phyloP scores from a whole-genome alignment of 2,113 vertebrate species.

The Epinephelus cyanopodus region DNA sequence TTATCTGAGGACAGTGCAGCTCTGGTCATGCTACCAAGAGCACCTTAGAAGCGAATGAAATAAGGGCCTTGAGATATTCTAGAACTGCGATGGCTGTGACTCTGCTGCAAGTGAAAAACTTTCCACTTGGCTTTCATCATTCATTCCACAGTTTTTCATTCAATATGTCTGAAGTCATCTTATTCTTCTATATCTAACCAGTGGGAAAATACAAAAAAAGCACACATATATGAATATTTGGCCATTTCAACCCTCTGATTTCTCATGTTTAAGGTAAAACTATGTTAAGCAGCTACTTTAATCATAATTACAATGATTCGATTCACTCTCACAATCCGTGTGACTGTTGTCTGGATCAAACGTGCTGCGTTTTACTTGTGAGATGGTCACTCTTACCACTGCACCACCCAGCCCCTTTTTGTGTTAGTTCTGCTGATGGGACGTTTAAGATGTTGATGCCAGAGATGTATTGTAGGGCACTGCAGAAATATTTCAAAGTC shows the following conservation, averaged over 20 bases:
- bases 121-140: neutral
- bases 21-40: conserved; percentile 9
- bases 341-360: neutral
- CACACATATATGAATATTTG: neutral
- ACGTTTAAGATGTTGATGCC: conserved; percentile 52
- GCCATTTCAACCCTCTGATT: neutral
- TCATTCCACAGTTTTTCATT: conserved; percentile 7
- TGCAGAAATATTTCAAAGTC: conserved; percentile 56
- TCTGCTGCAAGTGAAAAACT: neutral
- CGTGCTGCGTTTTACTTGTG: neutral
- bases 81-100: neutral
- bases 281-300: neutral
- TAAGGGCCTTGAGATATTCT: conserved; percentile 16
- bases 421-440: conserved; percentile 41
- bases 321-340: neutral
- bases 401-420: conserved; percentile 8
- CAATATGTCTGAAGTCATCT: neutral
- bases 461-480: conserved; percentile 28
- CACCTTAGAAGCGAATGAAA: conserved; percentile 18
- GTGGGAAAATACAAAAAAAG: neutral
- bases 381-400: conserved; percentile 20
- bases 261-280: neutral
- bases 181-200: neutral
- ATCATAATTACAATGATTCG: neutral
- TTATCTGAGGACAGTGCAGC: conserved; percentile 31